Base-by-base conservation (phyloP, 2,797 vertebrate genomes). In the Denticeps clupeoides region DNA sequence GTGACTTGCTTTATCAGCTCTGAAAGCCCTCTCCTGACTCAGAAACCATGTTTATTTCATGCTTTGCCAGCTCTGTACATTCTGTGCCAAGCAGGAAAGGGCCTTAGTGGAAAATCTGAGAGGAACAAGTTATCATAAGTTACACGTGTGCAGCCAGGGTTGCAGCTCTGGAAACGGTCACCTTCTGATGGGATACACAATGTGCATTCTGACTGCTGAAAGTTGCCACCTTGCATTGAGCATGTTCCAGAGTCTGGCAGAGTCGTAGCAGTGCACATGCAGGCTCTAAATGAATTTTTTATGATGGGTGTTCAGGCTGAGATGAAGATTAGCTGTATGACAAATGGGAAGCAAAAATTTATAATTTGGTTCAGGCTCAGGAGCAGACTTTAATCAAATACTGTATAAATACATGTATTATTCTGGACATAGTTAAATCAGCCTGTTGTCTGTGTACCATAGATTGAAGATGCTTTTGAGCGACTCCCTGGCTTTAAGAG, bases 401-500 rank as follows among this genome's bases (percentile, higher is more conserved):
- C 26, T 27, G 10, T 48, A 11, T 3, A 32, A 16, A 7, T 2
- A 21, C 12, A 11, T 6, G 9, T 9, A 35, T 32, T 7, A 4
- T 5, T 45, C 27, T 21, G 26, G 13, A 4, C 19, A 28, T 28
- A 18, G 7, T 3, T 27, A n/a, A 25, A n/a, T n/a, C n/a, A n/a
- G n/a, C 11, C 32, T 7, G 53, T 12, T 33, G 45, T 9, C 21
- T 27, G 1, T n/a, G 5, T 23, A 18, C 11, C 38, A 1, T 56
- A 98, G 93, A 80, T 93, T 28, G 71, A 87, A 78, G 84, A 79
- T 0, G 75, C 84, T 33, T 93, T 93, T 59, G 62, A 83, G 67
- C 77, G 64, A 37, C 61, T 96, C 24, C 91, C 90, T 10, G 90
- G 89, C 46, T 94, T 90, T 62, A 91, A 88, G 70, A 82, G 35